phyloP scores from a whole-genome alignment of 2,113 vertebrate species.

The Tichodroma muraria region DNA sequence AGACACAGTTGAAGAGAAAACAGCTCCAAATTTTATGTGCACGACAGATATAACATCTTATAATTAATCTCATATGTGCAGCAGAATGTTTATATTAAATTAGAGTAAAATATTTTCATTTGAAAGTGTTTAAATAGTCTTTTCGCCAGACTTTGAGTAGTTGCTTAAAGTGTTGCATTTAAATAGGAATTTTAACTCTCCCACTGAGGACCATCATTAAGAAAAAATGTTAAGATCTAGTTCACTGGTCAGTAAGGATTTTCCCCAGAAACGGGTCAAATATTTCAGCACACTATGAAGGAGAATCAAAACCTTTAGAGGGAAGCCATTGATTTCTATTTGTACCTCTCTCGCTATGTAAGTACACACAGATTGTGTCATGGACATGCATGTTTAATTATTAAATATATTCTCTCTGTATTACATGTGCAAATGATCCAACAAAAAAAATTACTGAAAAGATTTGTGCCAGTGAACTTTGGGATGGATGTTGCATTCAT shows the following conservation, averaged over 20 bases:
- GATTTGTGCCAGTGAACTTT: background rate
- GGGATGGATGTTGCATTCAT: background rate
- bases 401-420: background rate
- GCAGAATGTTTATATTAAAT: background rate
- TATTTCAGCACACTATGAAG: background rate
- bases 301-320: background rate
- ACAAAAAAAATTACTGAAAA: background rate
- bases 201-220: background rate
- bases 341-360: accelerated
- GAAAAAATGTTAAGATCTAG: background rate
- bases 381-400: background rate
- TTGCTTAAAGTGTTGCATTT: background rate
- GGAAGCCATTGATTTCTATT: background rate
- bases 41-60: background rate
- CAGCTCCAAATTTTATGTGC: background rate
- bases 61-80: background rate
- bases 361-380: background rate
- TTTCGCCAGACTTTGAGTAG: background rate
- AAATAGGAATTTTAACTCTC: background rate
- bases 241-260: background rate
- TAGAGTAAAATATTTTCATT: background rate
- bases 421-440: background rate
- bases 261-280: background rate
- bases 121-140: background rate
- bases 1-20: background rate